Conservation (phyloP, 2,797 vertebrate genomes). For the Enteromius argenteus region DNA sequence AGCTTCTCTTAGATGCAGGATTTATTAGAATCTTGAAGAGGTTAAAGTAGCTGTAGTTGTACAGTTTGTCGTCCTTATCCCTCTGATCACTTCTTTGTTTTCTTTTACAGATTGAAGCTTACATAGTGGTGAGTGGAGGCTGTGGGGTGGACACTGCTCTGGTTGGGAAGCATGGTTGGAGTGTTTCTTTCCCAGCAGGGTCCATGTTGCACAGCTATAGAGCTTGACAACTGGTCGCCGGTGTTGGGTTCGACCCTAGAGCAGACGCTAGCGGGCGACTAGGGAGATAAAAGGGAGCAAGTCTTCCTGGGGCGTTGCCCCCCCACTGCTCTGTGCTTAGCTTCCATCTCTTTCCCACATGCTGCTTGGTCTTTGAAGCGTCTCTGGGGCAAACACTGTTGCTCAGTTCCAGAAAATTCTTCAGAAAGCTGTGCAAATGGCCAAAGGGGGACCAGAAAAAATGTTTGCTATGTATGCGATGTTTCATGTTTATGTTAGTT, state of each 20-base stretch:
- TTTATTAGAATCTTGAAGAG: slow-evolving; percentile 59
- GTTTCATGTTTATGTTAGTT: slow-evolving; percentile 53
- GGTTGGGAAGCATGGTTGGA: slow-evolving; percentile 65
- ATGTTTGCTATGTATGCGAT: slow-evolving; percentile 49
- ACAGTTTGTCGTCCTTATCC: slow-evolving; percentile 47
- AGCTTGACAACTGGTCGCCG: slow-evolving; percentile 77
- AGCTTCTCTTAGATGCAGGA: slow-evolving; percentile 68
- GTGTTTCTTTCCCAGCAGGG: slow-evolving; percentile 70
- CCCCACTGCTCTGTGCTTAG: slow-evolving; percentile 33
- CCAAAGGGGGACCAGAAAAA: slow-evolving; percentile 38
- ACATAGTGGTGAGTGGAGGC: slow-evolving; percentile 89
- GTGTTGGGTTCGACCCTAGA: slow-evolving; percentile 59
- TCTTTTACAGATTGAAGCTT: slow-evolving; percentile 85
- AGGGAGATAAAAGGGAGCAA: slow-evolving; percentile 46
- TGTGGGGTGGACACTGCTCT: slow-evolving; percentile 72
- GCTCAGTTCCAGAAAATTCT: slow-evolving; percentile 53
- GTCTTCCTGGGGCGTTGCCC: slow-evolving; percentile 24
- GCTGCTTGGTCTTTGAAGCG: slow-evolving; percentile 52
- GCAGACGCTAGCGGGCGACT: slow-evolving; percentile 10
- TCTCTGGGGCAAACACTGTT: slow-evolving; percentile 35
- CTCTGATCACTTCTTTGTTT: slow-evolving; percentile 8
- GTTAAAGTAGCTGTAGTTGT: slow-evolving; percentile 17
- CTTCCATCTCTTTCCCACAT: slow-evolving; percentile 46
- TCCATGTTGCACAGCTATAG: slow-evolving; percentile 77
- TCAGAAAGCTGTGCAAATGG: slow-evolving; percentile 49